Evolutionary conservation across 2,888 invertebrate genomes (phyloP).

Genomic region (Platypus cylindrus): DNA sequence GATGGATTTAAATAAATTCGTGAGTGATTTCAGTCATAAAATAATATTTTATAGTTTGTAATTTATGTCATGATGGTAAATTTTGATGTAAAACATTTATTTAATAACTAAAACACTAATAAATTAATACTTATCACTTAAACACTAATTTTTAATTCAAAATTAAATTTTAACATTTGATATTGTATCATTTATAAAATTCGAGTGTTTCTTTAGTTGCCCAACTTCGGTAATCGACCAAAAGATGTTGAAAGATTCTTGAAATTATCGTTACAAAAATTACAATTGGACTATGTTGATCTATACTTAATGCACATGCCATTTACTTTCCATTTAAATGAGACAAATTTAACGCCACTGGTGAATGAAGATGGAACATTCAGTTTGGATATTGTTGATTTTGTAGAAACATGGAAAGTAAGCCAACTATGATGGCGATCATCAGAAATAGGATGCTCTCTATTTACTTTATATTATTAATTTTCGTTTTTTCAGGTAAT

Average conservation of each 20-base stretch:
- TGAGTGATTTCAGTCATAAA: no score
- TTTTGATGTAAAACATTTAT: no score
- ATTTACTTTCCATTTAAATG: slow-evolving; percentile 48
- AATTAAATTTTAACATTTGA: not conserved
- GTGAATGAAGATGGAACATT: slow-evolving; percentile 46
- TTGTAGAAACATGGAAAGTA: slow-evolving; percentile 58
- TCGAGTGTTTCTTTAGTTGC: slow-evolving; percentile 52
- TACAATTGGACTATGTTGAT: slow-evolving; percentile 60
- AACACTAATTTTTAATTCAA: no score
- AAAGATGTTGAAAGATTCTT: slow-evolving; percentile 53
- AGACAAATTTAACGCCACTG: slow-evolving; percentile 41
- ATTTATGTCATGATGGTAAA: no score
- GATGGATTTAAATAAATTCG: no score
- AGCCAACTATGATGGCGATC: no score
- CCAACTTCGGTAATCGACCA: slow-evolving; percentile 54
- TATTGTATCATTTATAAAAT: slow-evolving; percentile 5
- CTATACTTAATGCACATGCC: slow-evolving; percentile 70
- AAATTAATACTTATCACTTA: no score
- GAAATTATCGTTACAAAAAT: slow-evolving; percentile 46
- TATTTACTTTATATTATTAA: not conserved
- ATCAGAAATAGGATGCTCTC: slow-evolving; percentile 20
- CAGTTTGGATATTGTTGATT: slow-evolving; percentile 50
- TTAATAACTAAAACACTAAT: no score
- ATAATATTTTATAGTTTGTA: no score
- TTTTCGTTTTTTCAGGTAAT: slow-evolving; percentile 41